phyloP scores from a whole-genome alignment of 1,140 invertebrate species.

The Heliothis subflexa region DNA sequence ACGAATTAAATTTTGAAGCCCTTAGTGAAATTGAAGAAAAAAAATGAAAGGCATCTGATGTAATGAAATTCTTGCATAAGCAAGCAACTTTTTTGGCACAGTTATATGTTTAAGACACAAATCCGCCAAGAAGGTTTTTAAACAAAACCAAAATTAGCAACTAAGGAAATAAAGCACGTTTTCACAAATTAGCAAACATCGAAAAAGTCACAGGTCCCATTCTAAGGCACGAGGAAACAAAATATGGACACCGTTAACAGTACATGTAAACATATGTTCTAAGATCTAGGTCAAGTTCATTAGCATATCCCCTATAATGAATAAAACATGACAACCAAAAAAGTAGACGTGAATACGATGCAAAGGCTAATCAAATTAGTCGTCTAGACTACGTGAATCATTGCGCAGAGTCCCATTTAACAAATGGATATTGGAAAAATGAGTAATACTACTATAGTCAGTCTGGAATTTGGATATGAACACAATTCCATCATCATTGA shows the following conservation, averaged over 20 bases:
- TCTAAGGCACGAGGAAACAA: slow-evolving; percentile 2
- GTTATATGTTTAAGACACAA: no score
- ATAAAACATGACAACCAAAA: slow-evolving; percentile 21
- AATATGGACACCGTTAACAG: slow-evolving; percentile 12
- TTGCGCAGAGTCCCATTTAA: no score
- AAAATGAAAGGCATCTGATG: not conserved
- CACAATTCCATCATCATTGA: no score
- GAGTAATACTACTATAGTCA: no score
- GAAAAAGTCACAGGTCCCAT: not conserved
- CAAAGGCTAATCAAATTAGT: slow-evolving; percentile 4
- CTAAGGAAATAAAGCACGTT: not conserved
- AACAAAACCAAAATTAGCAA: no score
- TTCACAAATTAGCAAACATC: no score
- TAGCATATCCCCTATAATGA: slow-evolving; percentile 15
- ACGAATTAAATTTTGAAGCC: slow-evolving; percentile 12
- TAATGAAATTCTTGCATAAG: no score
- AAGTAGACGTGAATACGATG: not conserved
- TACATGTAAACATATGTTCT: slow-evolving; percentile 3
- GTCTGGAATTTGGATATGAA: no score
- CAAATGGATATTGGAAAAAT: no score
- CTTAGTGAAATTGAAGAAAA: not conserved
- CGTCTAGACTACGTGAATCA: not conserved
- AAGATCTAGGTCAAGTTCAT: slow-evolving; percentile 26
- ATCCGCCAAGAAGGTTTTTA: no score
- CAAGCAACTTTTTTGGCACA: no score